A percentile compares a stretch with the other conserved stretches of the same genome.
phyloP scores from a whole-genome alignment of 2,888 invertebrate species.

The Theretra japonica region DNA sequence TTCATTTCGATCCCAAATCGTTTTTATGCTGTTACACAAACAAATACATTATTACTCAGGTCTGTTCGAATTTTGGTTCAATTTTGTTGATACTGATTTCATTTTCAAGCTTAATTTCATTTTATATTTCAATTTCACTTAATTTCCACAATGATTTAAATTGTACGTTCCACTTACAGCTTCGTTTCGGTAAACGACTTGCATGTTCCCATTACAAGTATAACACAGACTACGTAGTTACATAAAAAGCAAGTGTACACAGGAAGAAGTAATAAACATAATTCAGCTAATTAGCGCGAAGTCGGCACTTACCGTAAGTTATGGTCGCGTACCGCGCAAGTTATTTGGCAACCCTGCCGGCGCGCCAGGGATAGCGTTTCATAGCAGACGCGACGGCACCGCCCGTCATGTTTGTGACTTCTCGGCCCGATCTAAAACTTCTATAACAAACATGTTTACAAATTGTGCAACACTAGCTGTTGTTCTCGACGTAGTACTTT shows the following conservation, averaged over 20 bases:
- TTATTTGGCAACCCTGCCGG: slow-evolving; percentile 45
- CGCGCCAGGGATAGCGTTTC: slow-evolving; percentile 36
- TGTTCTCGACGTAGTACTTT: slow-evolving; percentile 8
- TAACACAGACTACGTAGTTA: slow-evolving; percentile 14
- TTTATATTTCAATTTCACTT: neutral
- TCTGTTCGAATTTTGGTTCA: neutral
- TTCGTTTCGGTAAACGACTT: neutral
- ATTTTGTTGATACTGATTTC: slow-evolving; percentile 1
- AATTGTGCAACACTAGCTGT: slow-evolving; percentile 34
- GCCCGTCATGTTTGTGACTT: slow-evolving; percentile 61
- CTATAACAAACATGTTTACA: slow-evolving; percentile 72
- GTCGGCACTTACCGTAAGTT: slow-evolving; percentile 28
- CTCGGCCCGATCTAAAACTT: slow-evolving; percentile 57
- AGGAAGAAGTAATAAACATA: slow-evolving; percentile 27
- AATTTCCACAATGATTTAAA: neutral
- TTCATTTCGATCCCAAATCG: neutral
- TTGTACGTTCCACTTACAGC: neutral
- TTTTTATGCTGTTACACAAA: slow-evolving; percentile 11
- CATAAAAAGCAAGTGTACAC: slow-evolving; percentile 18
- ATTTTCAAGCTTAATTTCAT: neutral
- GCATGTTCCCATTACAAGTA: slow-evolving; percentile 17
- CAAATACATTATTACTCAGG: slow-evolving; percentile 3
- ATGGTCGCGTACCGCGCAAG: slow-evolving; percentile 14
- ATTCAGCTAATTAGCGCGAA: slow-evolving; percentile 29
- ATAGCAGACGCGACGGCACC: slow-evolving; percentile 55